Conservation (phyloP, 2,113 vertebrate species). For the Hassar affinis region DNA sequence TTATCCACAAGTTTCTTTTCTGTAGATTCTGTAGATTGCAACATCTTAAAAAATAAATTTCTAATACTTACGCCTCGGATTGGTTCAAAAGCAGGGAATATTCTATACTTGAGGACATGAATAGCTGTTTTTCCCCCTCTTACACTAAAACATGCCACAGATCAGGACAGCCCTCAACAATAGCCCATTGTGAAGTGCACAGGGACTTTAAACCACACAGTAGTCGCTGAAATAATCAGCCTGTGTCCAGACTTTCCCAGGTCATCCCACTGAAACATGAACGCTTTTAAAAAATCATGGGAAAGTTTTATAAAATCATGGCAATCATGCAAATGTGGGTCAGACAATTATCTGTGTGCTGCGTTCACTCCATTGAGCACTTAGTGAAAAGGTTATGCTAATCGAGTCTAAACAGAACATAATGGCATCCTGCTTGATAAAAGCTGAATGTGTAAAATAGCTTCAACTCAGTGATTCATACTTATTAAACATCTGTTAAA, state of each 20-base stretch:
- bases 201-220: constrained; percentile 56
- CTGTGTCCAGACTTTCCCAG: constrained; percentile 35
- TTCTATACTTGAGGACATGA: constrained; percentile 66
- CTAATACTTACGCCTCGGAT: constrained; percentile 53
- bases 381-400: constrained; percentile 36
- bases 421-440: constrained; percentile 1
- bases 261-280: constrained; percentile 42
- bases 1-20: not conserved
- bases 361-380: constrained; percentile 8
- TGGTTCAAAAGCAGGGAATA: constrained; percentile 47
- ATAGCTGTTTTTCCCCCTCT: constrained; percentile 70
- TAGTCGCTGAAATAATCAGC: constrained; percentile 51
- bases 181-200: constrained; percentile 67
- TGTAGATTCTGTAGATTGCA: not conserved
- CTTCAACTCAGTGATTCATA: not conserved
- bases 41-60: constrained; percentile 46
- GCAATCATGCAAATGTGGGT: constrained; percentile 26
- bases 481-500: not conserved
- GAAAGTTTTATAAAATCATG: constrained; percentile 37
- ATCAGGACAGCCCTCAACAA: constrained; percentile 67
- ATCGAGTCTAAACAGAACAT: constrained; percentile 28
- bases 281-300: constrained; percentile 45
- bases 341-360: constrained; percentile 27
- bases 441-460: not conserved
- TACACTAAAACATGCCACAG: constrained; percentile 59